Conservation (phyloP, 1,140 invertebrate species). For the Cotesia chilonis region DNA sequence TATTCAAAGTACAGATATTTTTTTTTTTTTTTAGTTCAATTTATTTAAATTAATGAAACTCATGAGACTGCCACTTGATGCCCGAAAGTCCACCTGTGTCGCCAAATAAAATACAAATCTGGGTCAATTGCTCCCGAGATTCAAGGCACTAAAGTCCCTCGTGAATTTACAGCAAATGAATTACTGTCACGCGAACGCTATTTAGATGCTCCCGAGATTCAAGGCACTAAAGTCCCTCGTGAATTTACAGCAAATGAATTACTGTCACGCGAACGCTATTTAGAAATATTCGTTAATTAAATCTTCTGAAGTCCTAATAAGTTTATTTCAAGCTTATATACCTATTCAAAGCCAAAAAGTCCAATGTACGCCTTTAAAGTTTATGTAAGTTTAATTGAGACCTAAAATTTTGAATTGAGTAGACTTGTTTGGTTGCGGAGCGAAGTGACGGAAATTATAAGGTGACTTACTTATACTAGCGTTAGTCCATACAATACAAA, state of each 20-base stretch:
- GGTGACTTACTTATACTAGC: too few relatives aligned
- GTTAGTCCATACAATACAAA: too few relatives aligned
- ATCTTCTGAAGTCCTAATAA: too few relatives aligned
- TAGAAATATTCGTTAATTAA: not conserved
- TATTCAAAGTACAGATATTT: too few relatives aligned
- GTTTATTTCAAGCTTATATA: too few relatives aligned
- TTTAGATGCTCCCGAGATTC: conserved; percentile 11
- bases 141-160: conserved; percentile 18
- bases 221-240: conserved; percentile 14
- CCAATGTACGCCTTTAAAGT: too few relatives aligned
- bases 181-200: conserved; percentile 31
- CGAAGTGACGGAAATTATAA: too few relatives aligned
- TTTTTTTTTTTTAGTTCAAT: too few relatives aligned
- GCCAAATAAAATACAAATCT: conserved; percentile 18
- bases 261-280: conserved; percentile 25
- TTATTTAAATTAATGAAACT: not conserved
- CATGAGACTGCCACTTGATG: not conserved
- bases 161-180: conserved; percentile 31
- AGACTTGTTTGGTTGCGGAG: too few relatives aligned
- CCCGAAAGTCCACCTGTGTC: conserved; percentile 19
- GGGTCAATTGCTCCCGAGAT: conserved; percentile 24
- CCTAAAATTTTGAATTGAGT: too few relatives aligned
- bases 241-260: conserved; percentile 33
- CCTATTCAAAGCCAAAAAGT: too few relatives aligned
- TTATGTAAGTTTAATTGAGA: too few relatives aligned